A percentile compares a stretch with the other conserved stretches of the same genome.
Conservation (phyloP, 2,797 vertebrate species). For the Taeniopygia guttata region DNA sequence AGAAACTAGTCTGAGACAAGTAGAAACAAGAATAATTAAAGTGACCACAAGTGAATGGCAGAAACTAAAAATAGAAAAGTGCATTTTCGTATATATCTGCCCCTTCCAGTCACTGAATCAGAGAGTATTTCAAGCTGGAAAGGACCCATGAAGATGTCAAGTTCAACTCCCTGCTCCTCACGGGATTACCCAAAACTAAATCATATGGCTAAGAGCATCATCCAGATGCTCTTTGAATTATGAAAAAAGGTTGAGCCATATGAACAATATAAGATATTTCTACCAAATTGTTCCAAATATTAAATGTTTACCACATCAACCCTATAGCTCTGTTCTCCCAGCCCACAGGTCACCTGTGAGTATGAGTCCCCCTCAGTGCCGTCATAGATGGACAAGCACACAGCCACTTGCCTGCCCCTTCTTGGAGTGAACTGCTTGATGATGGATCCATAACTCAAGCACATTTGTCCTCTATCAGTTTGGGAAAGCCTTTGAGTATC, state of each 20-base stretch:
- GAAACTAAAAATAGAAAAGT: neutral
- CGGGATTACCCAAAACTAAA: neutral
- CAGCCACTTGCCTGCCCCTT: neutral
- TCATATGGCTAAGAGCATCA: neutral
- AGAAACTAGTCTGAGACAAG: neutral
- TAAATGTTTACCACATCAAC: neutral
- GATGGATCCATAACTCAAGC: neutral
- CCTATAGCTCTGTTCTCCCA: neutral
- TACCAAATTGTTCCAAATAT: neutral
- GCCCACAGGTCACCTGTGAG: neutral
- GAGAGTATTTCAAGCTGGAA: neutral
- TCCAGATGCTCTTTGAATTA: neutral
- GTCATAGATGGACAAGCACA: neutral
- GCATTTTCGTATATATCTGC: neutral
- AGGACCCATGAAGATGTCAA: neutral
- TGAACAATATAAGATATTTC: neutral
- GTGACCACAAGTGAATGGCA: neutral
- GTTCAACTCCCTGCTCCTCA: neutral
- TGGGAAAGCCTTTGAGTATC: neutral
- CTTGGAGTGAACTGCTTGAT: neutral
- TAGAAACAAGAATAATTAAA: neutral
- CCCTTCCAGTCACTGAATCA: neutral
- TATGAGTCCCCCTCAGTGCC: neutral
- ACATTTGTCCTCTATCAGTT: neutral
- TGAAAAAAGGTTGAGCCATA: neutral